Evolutionary conservation across 2,113 vertebrate species (phyloP).

Genomic region (Orientallactaga bullata): DNA sequence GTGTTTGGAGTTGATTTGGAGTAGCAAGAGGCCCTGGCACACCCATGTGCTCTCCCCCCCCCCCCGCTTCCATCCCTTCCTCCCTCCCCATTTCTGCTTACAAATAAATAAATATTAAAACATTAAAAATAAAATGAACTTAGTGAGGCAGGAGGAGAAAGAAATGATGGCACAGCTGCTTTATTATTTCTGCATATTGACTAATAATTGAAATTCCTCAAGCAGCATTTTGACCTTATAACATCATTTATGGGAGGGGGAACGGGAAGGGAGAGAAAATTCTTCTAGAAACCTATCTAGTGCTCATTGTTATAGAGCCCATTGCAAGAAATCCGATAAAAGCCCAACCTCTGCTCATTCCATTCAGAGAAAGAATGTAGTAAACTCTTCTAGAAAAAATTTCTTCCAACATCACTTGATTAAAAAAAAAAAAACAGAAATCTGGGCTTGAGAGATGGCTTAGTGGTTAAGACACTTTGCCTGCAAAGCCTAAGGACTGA

Average conservation of each 20-base stretch:
- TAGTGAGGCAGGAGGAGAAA: background rate
- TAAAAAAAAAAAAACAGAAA: background rate
- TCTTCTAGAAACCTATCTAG: background rate
- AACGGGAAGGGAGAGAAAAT: background rate
- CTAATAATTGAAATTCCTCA: background rate
- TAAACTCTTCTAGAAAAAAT: slow-evolving; percentile 6
- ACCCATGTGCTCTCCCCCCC: no score
- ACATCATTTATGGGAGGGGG: background rate
- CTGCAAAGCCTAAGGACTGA: no score
- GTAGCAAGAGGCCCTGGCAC: no score
- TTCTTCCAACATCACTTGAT: background rate
- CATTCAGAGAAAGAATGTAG: background rate
- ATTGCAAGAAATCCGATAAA: background rate
- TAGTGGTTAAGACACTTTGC: no score
- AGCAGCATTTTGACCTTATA: slow-evolving; percentile 24
- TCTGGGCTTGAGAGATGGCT: no score
- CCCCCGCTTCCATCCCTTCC: no score
- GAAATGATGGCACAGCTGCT: background rate
- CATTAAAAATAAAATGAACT: background rate
- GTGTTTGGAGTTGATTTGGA: no score
- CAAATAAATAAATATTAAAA: no score
- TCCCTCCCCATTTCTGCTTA: no score
- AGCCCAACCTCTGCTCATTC: background rate
- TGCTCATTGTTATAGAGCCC: background rate
- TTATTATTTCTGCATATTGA: background rate